Percentiles rank a stretch among this genome's conserved stretches.
These are phyloP conservation scores for Scytalopus superciliaris DNA, from an alignment of 2,113 vertebrate genomes.

Conservation along the genomic window DNA sequence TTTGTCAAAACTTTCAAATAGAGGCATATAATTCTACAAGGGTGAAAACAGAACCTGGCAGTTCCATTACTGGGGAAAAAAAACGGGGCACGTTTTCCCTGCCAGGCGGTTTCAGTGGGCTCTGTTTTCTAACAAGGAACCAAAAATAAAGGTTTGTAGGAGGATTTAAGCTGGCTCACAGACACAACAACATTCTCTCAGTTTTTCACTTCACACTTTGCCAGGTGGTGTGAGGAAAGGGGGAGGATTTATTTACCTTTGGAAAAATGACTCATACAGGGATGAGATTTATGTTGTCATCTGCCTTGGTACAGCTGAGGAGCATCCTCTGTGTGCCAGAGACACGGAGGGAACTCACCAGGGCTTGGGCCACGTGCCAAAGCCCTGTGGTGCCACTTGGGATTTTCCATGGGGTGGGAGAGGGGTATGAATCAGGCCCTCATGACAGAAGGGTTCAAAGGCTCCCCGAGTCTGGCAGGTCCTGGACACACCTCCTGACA, in stretches of 20 bases:
- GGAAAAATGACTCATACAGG: background rate
- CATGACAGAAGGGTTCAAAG: background rate
- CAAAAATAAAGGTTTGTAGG: background rate
- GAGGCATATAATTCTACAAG: conserved; percentile 44
- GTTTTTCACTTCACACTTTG: background rate
- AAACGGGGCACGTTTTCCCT: background rate
- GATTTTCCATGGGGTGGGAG: background rate
- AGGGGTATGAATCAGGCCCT: background rate
- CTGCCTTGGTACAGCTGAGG: background rate
- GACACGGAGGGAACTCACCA: background rate
- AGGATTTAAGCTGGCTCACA: background rate
- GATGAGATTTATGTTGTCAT: background rate
- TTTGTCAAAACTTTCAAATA: conserved; percentile 69
- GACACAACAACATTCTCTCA: background rate
- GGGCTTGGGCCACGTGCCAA: background rate
- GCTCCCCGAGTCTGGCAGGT: accelerated
- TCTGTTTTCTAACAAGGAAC: conserved; percentile 33
- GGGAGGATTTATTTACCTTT: background rate
- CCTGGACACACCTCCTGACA: background rate
- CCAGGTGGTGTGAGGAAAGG: background rate
- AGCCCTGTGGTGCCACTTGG: background rate
- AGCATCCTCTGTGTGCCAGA: background rate
- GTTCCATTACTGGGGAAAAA: background rate
- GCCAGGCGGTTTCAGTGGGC: background rate
- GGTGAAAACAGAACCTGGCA: conserved; percentile 53